A percentile compares a stretch with the other conserved stretches of the same genome.
Conservation (phyloP, 2,888 invertebrate species). For the Caenorhabditis afra region DNA sequence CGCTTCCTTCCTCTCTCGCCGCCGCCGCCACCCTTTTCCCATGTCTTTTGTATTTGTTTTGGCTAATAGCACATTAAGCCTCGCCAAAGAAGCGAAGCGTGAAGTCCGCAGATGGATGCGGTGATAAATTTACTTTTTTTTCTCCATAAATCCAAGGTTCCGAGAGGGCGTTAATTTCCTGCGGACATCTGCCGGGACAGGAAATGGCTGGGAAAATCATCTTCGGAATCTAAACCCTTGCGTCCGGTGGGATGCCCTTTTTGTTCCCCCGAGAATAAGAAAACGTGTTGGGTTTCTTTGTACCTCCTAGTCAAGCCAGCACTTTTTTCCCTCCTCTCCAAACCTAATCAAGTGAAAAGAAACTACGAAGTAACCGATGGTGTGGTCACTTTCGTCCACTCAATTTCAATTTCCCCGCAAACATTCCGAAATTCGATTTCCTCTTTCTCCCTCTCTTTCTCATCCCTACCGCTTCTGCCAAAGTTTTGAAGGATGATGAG, state of each 20-base stretch:
- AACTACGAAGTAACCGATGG: slow-evolving; percentile 36
- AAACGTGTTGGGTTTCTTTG: not conserved
- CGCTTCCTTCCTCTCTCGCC: slow-evolving; percentile 2
- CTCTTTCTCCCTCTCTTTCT: slow-evolving; percentile 7
- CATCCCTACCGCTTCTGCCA: slow-evolving; percentile 15
- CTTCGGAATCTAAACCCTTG: not conserved
- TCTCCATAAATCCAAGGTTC: slow-evolving; percentile 20
- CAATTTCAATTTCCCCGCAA: slow-evolving; percentile 55
- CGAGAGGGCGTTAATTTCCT: slow-evolving; percentile 14
- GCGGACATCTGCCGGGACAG: slow-evolving; percentile 16
- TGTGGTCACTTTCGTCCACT: slow-evolving; percentile 53
- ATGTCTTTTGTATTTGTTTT: slow-evolving; percentile 60
- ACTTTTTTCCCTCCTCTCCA: slow-evolving; percentile 27
- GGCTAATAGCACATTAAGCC: slow-evolving; percentile 59
- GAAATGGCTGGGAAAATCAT: slow-evolving; percentile 6
- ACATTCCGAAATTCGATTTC: slow-evolving; percentile 59
- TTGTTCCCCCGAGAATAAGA: slow-evolving; percentile 13
- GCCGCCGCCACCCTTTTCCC: slow-evolving; percentile 31
- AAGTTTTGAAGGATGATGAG: slow-evolving; percentile 46
- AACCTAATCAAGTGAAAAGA: slow-evolving; percentile 52
- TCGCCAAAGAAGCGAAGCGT: slow-evolving; percentile 48
- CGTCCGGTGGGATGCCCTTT: not conserved
- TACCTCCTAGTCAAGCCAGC: slow-evolving; percentile 49
- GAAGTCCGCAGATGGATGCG: slow-evolving; percentile 56
- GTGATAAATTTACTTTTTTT: slow-evolving; percentile 56